Percentiles rank a stretch among this genome's conserved stretches.
Evolutionary conservation across 1,140 invertebrate genomes (phyloP).

Genomic region (Bactericera cockerelli): DNA sequence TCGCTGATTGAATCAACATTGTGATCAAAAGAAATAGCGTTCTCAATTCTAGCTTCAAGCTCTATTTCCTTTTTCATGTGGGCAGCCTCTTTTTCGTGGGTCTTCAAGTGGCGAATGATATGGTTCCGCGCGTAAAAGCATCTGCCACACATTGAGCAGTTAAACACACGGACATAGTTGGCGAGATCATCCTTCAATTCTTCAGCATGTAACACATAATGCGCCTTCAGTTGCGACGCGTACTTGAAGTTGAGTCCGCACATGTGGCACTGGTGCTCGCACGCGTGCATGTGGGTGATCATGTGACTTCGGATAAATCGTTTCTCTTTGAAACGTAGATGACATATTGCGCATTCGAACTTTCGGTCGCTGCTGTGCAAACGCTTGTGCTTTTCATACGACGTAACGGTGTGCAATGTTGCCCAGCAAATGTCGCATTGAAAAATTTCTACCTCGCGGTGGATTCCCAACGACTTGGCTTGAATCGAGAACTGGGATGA

Average conservation of each 20-base stretch:
- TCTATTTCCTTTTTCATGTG: not conserved
- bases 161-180: not conserved
- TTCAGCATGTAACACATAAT: not conserved
- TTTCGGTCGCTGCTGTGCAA: slow-evolving; percentile 16
- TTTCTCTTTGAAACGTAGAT: slow-evolving; percentile 2
- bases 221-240: not conserved
- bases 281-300: not conserved
- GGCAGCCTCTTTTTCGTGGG: not conserved
- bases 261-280: not conserved
- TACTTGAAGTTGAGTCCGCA: slow-evolving; percentile 1
- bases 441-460: slow-evolving; percentile 25
- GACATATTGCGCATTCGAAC: slow-evolving; percentile 13
- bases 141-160: not conserved
- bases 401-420: slow-evolving; percentile 15
- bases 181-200: not conserved
- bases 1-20: not conserved
- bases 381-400: slow-evolving; percentile 17
- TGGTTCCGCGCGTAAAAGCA: not conserved
- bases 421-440: slow-evolving; percentile 29
- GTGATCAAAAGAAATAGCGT: not conserved
- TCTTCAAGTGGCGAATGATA: not conserved
- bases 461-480: not conserved
- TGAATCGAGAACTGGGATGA: not conserved
- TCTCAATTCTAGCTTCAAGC: not conserved
- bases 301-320: not conserved